These are phyloP conservation scores for Maniola jurtina DNA, from an alignment of 1,140 invertebrate genomes.

Conservation along the genomic window DNA sequence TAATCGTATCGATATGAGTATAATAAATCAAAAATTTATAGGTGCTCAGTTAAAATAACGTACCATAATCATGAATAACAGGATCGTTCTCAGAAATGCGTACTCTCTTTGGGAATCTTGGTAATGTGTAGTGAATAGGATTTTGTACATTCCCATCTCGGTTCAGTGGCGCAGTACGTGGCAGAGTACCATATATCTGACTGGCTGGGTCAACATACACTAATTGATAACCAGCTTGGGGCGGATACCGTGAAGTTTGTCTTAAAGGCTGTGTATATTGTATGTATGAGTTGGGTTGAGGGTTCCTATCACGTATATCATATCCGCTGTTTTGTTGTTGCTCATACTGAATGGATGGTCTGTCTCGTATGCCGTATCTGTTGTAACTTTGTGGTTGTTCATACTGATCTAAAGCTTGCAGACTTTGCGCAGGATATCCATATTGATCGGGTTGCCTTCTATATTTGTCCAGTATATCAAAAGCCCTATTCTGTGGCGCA, in stretches of 20 bases:
- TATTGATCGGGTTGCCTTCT: conserved; percentile 52
- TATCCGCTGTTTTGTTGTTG: conserved; percentile 25
- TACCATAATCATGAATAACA: conserved; percentile 67
- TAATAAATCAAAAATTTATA: background rate
- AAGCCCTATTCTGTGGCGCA: conserved; percentile 58
- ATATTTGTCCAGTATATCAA: conserved; percentile 66
- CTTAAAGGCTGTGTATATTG: conserved; percentile 45
- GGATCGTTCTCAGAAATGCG: conserved; percentile 65
- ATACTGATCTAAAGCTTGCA: conserved; percentile 61
- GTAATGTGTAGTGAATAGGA: conserved; percentile 52
- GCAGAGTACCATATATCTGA: conserved; percentile 50
- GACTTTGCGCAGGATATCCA: conserved; percentile 64
- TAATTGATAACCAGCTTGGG: conserved; percentile 44
- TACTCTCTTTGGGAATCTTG: conserved; percentile 58
- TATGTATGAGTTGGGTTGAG: conserved; percentile 36
- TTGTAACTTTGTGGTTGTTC: conserved; percentile 44
- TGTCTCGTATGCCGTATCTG: conserved; percentile 24
- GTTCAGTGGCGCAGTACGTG: conserved; percentile 32
- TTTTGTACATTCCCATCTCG: conserved; percentile 29
- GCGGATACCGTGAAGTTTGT: conserved; percentile 33
- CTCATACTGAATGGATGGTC: background rate
- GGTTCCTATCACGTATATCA: conserved; percentile 11
- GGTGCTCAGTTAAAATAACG: conserved; percentile 29
- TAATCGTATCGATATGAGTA: background rate
- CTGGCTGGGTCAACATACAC: conserved; percentile 46